A percentile compares a stretch with the other conserved stretches of the same genome.
Conservation (phyloP, 2,888 invertebrate species). For the Crioceris asparagi region DNA sequence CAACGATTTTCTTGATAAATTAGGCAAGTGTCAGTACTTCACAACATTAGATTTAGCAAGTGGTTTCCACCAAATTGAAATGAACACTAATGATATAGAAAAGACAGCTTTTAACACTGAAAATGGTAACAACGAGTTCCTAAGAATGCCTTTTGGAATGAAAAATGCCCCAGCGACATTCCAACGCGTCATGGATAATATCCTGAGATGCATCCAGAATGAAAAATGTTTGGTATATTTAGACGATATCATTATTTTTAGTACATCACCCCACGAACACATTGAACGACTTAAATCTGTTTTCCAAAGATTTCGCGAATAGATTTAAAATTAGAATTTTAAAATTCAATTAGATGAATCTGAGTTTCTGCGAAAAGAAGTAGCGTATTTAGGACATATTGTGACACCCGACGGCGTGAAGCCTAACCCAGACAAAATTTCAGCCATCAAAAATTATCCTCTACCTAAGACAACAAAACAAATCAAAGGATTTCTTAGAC, state of each 20-base stretch:
- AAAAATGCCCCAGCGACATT: constrained; percentile 22
- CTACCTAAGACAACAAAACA: constrained; percentile 16
- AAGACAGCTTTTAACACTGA: constrained; percentile 15
- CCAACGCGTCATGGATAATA: constrained; percentile 19
- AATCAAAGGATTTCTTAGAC: constrained; percentile 17
- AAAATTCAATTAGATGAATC: constrained; percentile 19
- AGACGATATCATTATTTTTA: constrained; percentile 19
- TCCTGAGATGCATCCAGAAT: constrained; percentile 17
- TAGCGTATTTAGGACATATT: constrained; percentile 14
- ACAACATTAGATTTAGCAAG: constrained; percentile 14
- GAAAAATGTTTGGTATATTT: constrained; percentile 19
- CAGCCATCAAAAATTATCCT: constrained; percentile 12
- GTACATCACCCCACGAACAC: constrained; percentile 12
- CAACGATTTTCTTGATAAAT: constrained; percentile 14
- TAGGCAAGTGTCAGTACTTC: constrained; percentile 13
- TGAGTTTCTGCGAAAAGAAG: constrained; percentile 16
- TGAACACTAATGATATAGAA: constrained; percentile 9
- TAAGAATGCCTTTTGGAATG: constrained; percentile 22
- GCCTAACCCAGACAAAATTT: constrained; percentile 9
- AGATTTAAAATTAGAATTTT: too few species aligned
- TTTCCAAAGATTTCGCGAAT: constrained; percentile 12
- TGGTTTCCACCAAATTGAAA: constrained; percentile 18
- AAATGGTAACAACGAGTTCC: constrained; percentile 14
- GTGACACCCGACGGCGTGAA: constrained; percentile 8
- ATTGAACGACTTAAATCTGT: constrained; percentile 10